Conservation (phyloP, 2,888 invertebrate species). For the Hypomecis atomaria region DNA sequence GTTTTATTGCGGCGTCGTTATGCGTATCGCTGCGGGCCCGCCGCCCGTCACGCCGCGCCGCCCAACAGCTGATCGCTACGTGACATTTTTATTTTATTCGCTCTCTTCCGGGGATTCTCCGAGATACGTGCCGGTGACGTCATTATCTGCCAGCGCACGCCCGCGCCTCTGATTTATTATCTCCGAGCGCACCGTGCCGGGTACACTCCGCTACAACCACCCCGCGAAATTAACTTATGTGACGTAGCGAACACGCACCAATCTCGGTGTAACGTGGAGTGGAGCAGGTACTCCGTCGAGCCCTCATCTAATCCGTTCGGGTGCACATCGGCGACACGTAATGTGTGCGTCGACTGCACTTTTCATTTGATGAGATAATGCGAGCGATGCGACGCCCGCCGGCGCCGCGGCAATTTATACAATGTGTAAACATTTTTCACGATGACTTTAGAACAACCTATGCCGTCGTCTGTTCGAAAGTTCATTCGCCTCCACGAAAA, state of each 20-base stretch:
- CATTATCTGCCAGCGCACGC: slow-evolving; percentile 76
- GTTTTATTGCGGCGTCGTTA: slow-evolving; percentile 85
- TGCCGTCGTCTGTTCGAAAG: slow-evolving; percentile 40
- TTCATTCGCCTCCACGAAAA: slow-evolving; percentile 44
- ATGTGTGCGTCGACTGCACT: slow-evolving; percentile 47
- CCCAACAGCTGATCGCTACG: slow-evolving; percentile 84
- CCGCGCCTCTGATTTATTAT: slow-evolving; percentile 77
- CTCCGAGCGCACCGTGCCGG: slow-evolving; percentile 60
- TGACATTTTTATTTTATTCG: slow-evolving; percentile 85
- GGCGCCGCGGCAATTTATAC: slow-evolving; percentile 22
- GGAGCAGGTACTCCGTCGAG: slow-evolving; percentile 55
- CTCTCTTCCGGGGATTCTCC: slow-evolving; percentile 83
- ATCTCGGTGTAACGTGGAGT: slow-evolving; percentile 65
- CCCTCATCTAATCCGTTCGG: slow-evolving; percentile 28
- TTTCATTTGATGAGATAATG: slow-evolving; percentile 45
- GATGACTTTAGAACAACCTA: slow-evolving; percentile 46
- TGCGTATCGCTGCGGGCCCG: slow-evolving; percentile 77
- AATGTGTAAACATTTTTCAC: slow-evolving; percentile 42
- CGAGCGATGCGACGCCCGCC: slow-evolving; percentile 15
- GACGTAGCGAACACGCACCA: slow-evolving; percentile 50
- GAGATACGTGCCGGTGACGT: slow-evolving; percentile 83
- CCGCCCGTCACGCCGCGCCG: slow-evolving; percentile 71
- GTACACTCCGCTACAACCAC: slow-evolving; percentile 48
- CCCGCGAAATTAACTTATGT: slow-evolving; percentile 69
- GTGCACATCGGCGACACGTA: slow-evolving; percentile 33